Conservation (phyloP, 2,113 vertebrate genomes). For the Loxodonta africana region DNA sequence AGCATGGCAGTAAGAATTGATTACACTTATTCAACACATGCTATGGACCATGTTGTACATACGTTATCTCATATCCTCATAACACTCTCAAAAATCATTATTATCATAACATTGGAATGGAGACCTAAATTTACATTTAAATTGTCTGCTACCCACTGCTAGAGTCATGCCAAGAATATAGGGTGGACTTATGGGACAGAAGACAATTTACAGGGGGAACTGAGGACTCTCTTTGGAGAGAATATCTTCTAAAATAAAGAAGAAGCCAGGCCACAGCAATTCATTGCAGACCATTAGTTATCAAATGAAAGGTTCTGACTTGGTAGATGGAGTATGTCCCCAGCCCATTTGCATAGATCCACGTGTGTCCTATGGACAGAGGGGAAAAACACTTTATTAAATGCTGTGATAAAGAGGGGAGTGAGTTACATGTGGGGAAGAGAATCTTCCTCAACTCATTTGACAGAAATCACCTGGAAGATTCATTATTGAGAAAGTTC, state of each 20-base stretch:
- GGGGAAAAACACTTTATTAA: neutral
- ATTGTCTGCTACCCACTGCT: neutral
- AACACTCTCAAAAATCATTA: neutral
- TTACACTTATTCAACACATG: neutral
- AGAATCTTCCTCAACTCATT: neutral
- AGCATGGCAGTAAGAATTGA: neutral
- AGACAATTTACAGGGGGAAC: slow-evolving; percentile 18
- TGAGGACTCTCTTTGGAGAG: neutral
- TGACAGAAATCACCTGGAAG: neutral
- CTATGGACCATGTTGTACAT: neutral
- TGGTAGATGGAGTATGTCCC: neutral
- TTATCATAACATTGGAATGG: neutral
- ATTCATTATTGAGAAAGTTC: neutral
- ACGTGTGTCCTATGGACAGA: neutral
- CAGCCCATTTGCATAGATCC: neutral
- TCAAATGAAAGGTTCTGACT: slow-evolving; percentile 2
- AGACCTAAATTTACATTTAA: neutral
- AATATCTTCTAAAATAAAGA: slow-evolving; percentile 20
- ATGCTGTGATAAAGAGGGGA: neutral
- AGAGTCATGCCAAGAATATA: neutral
- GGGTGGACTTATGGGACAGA: neutral
- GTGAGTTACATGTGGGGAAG: neutral
- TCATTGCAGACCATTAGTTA: neutral
- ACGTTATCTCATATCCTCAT: neutral
- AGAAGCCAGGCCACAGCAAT: neutral